Conservation (phyloP, 2,888 invertebrate genomes). For the Pocota personata region DNA sequence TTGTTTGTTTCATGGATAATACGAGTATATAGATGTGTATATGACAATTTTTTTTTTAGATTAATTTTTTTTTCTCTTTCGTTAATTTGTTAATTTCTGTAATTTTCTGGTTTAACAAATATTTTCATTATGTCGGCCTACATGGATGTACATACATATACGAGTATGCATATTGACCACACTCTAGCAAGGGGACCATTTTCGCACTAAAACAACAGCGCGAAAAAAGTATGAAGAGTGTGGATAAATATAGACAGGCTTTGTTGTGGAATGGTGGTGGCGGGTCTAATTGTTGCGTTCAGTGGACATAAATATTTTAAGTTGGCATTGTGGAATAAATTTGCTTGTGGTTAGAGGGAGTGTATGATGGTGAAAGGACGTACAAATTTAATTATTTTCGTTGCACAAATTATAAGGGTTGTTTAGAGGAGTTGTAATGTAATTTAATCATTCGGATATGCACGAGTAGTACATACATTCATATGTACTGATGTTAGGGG, state of each 20-base stretch:
- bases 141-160: background rate
- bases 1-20: background rate
- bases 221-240: background rate
- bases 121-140: constrained; percentile 14
- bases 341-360: background rate
- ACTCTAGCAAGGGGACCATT: too few relatives aligned
- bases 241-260: background rate
- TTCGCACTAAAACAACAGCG: background rate
- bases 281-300: constrained; percentile 37
- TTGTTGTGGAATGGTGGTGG: background rate
- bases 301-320: constrained; percentile 35
- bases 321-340: constrained; percentile 23
- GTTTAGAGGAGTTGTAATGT: constrained; percentile 16
- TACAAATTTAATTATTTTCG: constrained; percentile 52
- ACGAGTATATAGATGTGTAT: background rate
- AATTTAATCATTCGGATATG: constrained; percentile 16
- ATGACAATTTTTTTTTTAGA: background rate
- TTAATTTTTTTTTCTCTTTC: background rate
- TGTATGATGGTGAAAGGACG: constrained; percentile 22
- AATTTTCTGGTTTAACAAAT: constrained; percentile 33
- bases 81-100: constrained; percentile 41
- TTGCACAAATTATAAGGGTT: constrained; percentile 38
- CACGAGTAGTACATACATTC: too few relatives aligned
- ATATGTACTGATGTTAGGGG: background rate
- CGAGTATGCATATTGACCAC: background rate